Conservation (phyloP, 1,140 invertebrate genomes). For the Drosophila funebris region DNA sequence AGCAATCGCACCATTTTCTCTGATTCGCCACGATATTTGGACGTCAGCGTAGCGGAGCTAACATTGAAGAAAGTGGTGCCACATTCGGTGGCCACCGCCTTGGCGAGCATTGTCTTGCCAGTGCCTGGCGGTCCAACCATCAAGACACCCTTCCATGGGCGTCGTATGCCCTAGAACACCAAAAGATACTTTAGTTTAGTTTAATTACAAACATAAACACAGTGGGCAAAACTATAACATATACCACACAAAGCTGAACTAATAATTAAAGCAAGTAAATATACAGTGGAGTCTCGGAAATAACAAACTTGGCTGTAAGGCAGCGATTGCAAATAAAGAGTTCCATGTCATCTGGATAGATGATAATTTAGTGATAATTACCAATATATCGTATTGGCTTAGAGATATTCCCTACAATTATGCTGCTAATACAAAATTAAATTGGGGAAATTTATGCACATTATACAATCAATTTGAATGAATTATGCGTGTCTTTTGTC, state of each 20-base stretch:
- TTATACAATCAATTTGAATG: too few species aligned
- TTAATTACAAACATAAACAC: not conserved
- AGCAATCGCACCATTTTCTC: slow-evolving; percentile 98
- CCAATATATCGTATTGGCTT: too few species aligned
- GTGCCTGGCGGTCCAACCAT: slow-evolving; percentile 94
- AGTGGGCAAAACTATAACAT: not conserved
- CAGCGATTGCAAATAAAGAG: too few species aligned
- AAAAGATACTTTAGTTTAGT: not conserved
- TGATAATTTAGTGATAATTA: too few species aligned
- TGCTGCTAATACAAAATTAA: too few species aligned
- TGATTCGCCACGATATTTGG: slow-evolving; percentile 99
- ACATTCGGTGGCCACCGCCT: slow-evolving; percentile 99
- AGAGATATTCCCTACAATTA: too few species aligned
- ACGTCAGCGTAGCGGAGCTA: slow-evolving; percentile 97
- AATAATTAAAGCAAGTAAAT: too few species aligned
- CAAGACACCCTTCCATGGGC: slow-evolving; percentile 93
- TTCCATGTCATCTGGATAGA: too few species aligned
- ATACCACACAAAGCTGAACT: too few species aligned
- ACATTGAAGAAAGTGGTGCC: slow-evolving; percentile 99
- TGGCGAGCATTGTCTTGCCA: slow-evolving; percentile 99
- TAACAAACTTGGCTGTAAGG: too few species aligned
- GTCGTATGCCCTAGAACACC: slow-evolving; percentile 90
- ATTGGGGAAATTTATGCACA: too few species aligned
- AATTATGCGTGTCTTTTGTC: not conserved
- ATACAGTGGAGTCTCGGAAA: too few species aligned